Evolutionary conservation across 2,888 invertebrate genomes (phyloP), one percentile per base, ranked within the genome.

Genomic region (Ophion obscuratus): DNA sequence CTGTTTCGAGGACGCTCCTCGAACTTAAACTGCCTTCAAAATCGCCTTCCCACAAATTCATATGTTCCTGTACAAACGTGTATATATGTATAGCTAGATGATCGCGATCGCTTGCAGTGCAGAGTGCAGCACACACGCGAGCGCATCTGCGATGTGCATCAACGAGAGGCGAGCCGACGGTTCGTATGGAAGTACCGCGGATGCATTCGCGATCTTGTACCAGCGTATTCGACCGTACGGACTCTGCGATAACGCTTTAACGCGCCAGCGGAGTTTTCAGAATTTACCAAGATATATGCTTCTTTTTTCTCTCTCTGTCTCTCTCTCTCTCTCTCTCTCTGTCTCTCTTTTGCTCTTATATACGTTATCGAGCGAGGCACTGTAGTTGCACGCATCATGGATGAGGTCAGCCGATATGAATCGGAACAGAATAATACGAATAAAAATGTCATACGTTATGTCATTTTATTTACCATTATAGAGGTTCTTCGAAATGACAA

Each of bases 121-220:
- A 78, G 85, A 85, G 85, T 82, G 86, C 82, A 74, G 64, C 83
- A 86, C 87, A 77, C 84, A 80, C 83, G 81, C 76, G 76, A 78
- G 78, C 83, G 76, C 87, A 86, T 87, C 83, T 87, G 87, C 87
- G 86, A 90, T 89, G 89, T 89, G 90, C 89, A 89, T 90, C 91
- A 87, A 86, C 77, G 84, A 83, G 78, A 76, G 20, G 20, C 75
- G 44, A 70, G 70, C 62, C 40, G 62, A 64, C n/a, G 27, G 62
- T 59, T 66, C 75, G 77, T 81, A 78, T 85, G 79, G 11, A 76
- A 84, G 59, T 70, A 61, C 44, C 67, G 76, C 27, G 47, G 59
- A 71, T 68, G 75, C 78, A 67, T 68, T 84, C 66, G 70, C 77
- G 61, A 81, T 81, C 83, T 83, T 78, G 67, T 75, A 75, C 61